phyloP scores from a whole-genome alignment of 1,140 invertebrate species.

The Neelides sp. region DNA sequence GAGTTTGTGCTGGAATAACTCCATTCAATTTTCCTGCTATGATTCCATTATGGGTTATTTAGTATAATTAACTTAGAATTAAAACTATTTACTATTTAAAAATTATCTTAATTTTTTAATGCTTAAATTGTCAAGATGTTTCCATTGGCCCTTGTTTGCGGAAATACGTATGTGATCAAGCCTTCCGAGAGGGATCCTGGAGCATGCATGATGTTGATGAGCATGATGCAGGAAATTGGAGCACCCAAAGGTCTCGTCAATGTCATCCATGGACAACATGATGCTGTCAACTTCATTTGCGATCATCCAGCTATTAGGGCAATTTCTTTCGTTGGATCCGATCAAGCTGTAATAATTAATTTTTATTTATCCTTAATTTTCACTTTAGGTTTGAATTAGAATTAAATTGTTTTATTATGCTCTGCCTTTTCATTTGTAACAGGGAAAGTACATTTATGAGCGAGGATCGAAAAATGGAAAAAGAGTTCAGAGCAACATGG shows the following conservation, averaged over 20 bases:
- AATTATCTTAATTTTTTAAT: conserved; percentile 1
- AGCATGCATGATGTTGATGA: conserved; percentile 84
- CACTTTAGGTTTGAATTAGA: background rate
- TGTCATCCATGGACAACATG: conserved; percentile 88
- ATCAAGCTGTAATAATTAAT: conserved; percentile 62
- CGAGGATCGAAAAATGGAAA: conserved; percentile 80
- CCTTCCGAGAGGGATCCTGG: conserved; percentile 97
- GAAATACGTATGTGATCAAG: conserved; percentile 60
- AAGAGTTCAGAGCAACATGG: conserved; percentile 96
- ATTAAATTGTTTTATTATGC: conserved; percentile 2
- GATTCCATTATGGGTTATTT: conserved; percentile 85
- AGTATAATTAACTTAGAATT: conserved; percentile 1
- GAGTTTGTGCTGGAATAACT: conserved; percentile 63
- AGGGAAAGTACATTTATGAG: conserved; percentile 93
- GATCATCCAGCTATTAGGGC: conserved; percentile 91
- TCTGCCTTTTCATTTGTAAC: conserved; percentile 26
- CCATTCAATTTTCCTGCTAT: conserved; percentile 97
- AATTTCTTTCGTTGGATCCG: conserved; percentile 96
- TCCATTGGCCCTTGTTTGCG: conserved; percentile 81
- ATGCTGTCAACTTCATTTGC: conserved; percentile 93
- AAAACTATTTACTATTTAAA: conserved; percentile 8
- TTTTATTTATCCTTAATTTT: conserved; percentile 2
- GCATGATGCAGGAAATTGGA: conserved; percentile 77
- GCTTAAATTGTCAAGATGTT: conserved; percentile 55
- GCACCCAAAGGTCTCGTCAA: conserved; percentile 54